A percentile compares a stretch with the other conserved stretches of the same genome.
Conservation (phyloP, 2,113 vertebrate genomes). For the Charadrius vociferus region DNA sequence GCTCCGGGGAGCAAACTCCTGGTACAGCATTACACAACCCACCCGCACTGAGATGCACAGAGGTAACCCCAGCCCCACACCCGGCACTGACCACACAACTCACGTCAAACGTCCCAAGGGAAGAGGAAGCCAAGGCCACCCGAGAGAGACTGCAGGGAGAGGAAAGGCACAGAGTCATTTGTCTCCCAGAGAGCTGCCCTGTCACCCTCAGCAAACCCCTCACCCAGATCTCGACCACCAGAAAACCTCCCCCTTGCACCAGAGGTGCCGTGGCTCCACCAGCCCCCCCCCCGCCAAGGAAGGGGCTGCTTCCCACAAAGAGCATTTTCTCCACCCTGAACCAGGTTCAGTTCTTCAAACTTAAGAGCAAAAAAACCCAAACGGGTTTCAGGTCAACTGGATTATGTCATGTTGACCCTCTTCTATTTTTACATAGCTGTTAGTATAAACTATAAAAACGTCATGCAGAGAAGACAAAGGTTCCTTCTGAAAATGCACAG, state of each 20-base stretch:
- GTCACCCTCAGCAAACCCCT: background rate
- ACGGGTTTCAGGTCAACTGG: background rate
- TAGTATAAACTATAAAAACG: background rate
- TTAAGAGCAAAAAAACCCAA: background rate
- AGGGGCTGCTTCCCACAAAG: background rate
- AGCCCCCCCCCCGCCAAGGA: background rate
- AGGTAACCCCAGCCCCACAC: background rate
- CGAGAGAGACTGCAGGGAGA: background rate
- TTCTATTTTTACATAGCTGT: background rate
- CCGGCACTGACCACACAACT: background rate
- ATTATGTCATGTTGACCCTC: background rate
- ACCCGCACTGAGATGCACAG: background rate
- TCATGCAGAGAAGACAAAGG: background rate
- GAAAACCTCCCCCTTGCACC: background rate
- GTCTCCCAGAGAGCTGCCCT: fast-evolving
- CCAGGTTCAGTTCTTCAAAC: background rate
- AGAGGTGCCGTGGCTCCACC: background rate
- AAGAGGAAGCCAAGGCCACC: background rate
- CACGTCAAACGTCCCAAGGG: background rate
- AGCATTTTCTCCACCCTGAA: background rate
- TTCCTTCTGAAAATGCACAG: background rate
- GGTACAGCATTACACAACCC: background rate
- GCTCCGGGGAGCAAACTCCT: background rate
- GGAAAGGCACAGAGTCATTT: background rate
- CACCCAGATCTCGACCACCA: background rate